Evolutionary conservation across 2,797 vertebrate species (phyloP), one percentile per base, ranked within the genome.

Genomic region (Platyrinchus mystaceus): DNA sequence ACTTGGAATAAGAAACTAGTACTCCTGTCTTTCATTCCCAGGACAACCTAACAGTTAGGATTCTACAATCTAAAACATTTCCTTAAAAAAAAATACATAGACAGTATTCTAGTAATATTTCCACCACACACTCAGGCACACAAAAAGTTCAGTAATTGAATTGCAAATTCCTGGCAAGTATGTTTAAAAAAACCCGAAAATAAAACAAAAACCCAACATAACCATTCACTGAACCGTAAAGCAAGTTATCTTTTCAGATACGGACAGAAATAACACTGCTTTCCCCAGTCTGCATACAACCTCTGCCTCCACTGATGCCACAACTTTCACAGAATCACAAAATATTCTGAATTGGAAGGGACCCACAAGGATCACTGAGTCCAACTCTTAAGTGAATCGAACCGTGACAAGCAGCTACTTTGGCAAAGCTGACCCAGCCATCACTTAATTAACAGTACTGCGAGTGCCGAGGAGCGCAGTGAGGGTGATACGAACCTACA

Each of bases 371-470:
- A 67, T 30, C 0, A 0, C 11, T 30, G 50, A 67, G 26, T 47
- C 12, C 36, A 62, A 1, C 18, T 60, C 34, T 26, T 27, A 27
- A 47, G 47, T 12, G 34, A 36, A 47, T 6, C 10, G 47, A 36
- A 19, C 8, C 21, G 7, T 0, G 0, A 37, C 26, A 59, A 76
- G 53, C 2, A 13, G 26, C 26, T 75, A 50, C 34, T 34, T 27
- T 10, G 14, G 44, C 47, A 88, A 60, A 80, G 62, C 34, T 67
- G 58, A 43, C 22, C 7, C 32, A 59, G 56, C 30, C 0, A 1
- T 14, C 26, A 24, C 18, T 66, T 14, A 23, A 23, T 14, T 27
- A 69, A 13, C 0, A 71, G 32, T 3, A 43, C 9, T 34, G 27
- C 18, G 32, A 30, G n/a, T 34, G 41, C 21, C 27, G 1, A 20